Evolutionary conservation across 2,797 vertebrate genomes (phyloP).

Genomic region (Melanitta fusca): DNA sequence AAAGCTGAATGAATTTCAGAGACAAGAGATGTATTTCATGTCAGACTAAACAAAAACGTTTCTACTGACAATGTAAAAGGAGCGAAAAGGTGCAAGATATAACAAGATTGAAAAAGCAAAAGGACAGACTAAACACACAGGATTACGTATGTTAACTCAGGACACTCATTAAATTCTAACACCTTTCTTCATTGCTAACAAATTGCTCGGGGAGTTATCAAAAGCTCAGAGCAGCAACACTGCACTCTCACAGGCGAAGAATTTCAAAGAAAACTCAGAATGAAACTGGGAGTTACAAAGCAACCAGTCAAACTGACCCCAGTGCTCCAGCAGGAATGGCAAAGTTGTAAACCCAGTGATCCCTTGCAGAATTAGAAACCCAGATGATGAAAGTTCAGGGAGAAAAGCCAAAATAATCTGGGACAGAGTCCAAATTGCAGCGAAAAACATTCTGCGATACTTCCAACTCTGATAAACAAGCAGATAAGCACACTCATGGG

Average conservation of each 20-base stretch:
- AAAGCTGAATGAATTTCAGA: conserved; percentile 1
- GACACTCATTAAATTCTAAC: conserved; percentile 56
- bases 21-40: background rate
- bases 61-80: background rate
- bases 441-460: conserved; percentile 40
- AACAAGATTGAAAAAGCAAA: background rate
- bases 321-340: background rate
- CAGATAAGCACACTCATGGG: conserved; percentile 44
- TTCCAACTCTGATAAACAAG: conserved; percentile 41
- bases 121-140: conserved; percentile 18
- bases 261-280: conserved; percentile 10
- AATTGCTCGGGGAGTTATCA: conserved; percentile 51
- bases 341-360: conserved; percentile 50
- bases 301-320: conserved; percentile 29
- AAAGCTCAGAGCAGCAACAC: conserved; percentile 21
- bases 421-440: conserved; percentile 34
- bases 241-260: conserved; percentile 8
- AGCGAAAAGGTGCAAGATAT: background rate
- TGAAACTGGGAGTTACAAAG: conserved; percentile 34
- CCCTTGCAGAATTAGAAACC: conserved; percentile 54
- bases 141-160: background rate
- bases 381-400: conserved; percentile 39
- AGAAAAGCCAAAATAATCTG: conserved; percentile 47
- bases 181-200: conserved; percentile 41
- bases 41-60: conserved; percentile 19